Conservation (phyloP, 2,113 vertebrate species). For the Microtus oregoni region DNA sequence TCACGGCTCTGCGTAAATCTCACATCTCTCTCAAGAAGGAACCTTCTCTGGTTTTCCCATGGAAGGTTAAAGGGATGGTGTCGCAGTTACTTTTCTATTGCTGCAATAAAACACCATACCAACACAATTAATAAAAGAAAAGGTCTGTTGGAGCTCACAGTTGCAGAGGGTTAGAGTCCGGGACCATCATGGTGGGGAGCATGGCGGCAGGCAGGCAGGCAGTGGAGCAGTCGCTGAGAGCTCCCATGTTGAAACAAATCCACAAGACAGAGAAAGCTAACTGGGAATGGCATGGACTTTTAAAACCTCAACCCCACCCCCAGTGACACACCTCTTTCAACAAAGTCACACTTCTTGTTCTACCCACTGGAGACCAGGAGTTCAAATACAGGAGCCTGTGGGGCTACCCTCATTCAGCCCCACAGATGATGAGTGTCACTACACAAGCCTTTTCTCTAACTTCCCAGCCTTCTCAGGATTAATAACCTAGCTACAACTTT, state of each 20-base stretch:
- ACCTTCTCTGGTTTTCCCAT: not conserved
- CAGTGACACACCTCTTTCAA: not conserved
- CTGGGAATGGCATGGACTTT: not conserved
- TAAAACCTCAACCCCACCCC: not conserved
- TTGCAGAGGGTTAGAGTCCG: not conserved
- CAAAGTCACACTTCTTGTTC: not conserved
- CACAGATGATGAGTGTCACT: not conserved
- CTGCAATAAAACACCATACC: not conserved
- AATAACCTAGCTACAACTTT: constrained; percentile 50
- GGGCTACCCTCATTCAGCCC: not conserved
- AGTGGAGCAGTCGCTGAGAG: not conserved
- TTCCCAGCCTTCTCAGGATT: constrained; percentile 4
- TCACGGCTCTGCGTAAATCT: not conserved
- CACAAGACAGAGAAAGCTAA: not conserved
- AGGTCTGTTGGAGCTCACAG: not conserved
- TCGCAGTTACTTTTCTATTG: not conserved
- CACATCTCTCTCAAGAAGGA: not conserved
- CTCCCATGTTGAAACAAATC: not conserved
- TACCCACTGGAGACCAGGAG: not conserved
- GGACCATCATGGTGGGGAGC: not conserved
- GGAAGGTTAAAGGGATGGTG: not conserved
- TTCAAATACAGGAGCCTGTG: not conserved
- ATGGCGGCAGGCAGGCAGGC: not conserved
- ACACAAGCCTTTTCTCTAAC: not conserved
- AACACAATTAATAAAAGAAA: not conserved